phyloP scores from a whole-genome alignment of 2,113 vertebrate species.

The Rhinoderma darwinii region DNA sequence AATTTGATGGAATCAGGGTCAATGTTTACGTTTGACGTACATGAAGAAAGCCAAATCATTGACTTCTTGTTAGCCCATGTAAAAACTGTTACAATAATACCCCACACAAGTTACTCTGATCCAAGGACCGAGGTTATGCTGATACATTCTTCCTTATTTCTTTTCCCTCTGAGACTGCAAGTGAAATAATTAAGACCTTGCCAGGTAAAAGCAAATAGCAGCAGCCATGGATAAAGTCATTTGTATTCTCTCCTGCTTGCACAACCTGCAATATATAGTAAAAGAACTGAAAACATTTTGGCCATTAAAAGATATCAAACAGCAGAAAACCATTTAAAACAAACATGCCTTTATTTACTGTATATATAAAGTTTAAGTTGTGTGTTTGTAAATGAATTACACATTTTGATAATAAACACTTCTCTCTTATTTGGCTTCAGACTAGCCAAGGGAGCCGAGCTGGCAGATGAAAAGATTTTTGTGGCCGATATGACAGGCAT shows the following conservation, averaged over 20 bases:
- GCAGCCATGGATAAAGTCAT: constrained; percentile 16
- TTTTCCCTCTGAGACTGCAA: constrained; percentile 7
- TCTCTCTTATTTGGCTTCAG: neutral
- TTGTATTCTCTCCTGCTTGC: constrained; percentile 20
- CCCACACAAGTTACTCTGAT: neutral
- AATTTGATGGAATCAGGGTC: neutral
- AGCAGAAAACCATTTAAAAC: neutral
- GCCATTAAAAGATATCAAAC: neutral
- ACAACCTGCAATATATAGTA: neutral
- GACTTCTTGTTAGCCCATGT: too few species aligned
- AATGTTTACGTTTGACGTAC: neutral
- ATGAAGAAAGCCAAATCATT: neutral
- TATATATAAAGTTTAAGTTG: neutral
- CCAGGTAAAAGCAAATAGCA: constrained; percentile 13
- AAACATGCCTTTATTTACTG: neutral
- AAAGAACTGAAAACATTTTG: neutral
- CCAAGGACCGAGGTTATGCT: constrained; percentile 2
- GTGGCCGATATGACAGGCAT: neutral
- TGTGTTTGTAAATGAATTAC: neutral
- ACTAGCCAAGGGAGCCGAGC: neutral
- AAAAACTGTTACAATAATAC: neutral
- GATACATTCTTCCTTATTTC: neutral
- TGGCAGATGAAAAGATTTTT: neutral
- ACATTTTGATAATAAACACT: neutral
- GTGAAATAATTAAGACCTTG: constrained; percentile 33